Evolutionary conservation across 2,888 invertebrate species (phyloP).

Genomic region (Leucoma salicis): DNA sequence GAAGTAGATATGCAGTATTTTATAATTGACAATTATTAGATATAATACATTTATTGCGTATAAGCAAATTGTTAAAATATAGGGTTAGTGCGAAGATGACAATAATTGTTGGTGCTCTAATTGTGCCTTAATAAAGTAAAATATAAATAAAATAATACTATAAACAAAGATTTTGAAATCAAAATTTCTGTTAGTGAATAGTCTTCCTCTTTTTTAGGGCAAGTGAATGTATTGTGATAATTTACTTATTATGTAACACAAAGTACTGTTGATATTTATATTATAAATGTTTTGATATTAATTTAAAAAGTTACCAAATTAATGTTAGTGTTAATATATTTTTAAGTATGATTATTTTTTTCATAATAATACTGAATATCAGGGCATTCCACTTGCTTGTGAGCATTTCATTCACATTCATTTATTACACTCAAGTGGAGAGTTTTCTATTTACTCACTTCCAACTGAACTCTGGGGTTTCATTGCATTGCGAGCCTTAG

Average conservation of each 20-base stretch:
- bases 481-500: no score
- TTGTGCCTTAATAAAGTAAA: slow-evolving; percentile 47
- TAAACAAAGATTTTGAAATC: slow-evolving; percentile 31
- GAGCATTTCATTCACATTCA: no score
- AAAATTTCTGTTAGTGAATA: slow-evolving; percentile 28
- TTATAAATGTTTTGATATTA: slow-evolving; percentile 20
- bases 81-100: slow-evolving; percentile 24
- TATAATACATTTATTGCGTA: no score
- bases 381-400: no score
- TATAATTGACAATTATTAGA: no score
- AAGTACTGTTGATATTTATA: slow-evolving; percentile 18
- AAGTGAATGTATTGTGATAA: slow-evolving; percentile 47
- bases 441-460: no score
- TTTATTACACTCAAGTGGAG: no score
- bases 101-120: slow-evolving; percentile 34
- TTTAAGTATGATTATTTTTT: background rate
- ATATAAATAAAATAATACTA: slow-evolving; percentile 16
- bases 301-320: slow-evolving; percentile 31
- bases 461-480: no score
- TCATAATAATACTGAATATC: no score
- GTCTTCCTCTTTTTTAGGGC: slow-evolving; percentile 41
- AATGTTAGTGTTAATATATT: slow-evolving; percentile 2
- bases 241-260: slow-evolving; percentile 27
- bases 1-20: no score
- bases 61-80: background rate